Evolutionary conservation across 1,140 invertebrate species (phyloP), one percentile per base, ranked within the genome.

Genomic region (Bombus huntii): DNA sequence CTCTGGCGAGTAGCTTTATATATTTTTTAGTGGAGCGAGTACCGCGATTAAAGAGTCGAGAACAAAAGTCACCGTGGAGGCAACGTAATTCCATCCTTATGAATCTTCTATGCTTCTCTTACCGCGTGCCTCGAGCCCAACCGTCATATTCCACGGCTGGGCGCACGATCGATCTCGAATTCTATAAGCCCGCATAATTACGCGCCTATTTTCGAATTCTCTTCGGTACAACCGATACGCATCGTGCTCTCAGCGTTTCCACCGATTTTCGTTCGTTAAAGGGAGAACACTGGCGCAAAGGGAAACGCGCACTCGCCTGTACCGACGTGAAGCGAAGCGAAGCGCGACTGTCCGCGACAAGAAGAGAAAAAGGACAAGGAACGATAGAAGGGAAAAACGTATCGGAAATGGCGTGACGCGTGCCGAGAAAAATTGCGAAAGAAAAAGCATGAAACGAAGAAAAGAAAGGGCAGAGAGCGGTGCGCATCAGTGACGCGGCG

Each of bases 21-120:
- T 59, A 77, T 88, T 90, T 79, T 84, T 87, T 81, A 77, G n/a
- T 31, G 72, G 53, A 87, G 78, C 37, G 82, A 59, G 68, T 22
- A 62, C 66, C 80, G 44, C 76, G 85, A 87, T 88, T 87, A 87
- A 88, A 83, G 85, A 74, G 66, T n/a, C 53, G 86, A 81, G 86
- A 72, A 82, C 83, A 68, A 83, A 74, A 86, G 79, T 78, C 76
- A 78, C 83, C 73, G 72, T 73, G 66, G 66, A 53, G 62, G 76
- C 83, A 81, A 70, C 85, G 85, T 77, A 86, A 82, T 86, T 86
- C 85, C 85, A 75, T 82, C 79, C 72, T 86, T 77, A 83, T 83
- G 73, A 86, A 86, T 86, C 39, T 86, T 86, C 85, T 83, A 83
- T 86, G 85, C 65, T 74, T 85, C 78, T 70, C 66, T 79, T 68